Conservation (phyloP, 2,888 invertebrate genomes). For the Zootermopsis nevadensis region DNA sequence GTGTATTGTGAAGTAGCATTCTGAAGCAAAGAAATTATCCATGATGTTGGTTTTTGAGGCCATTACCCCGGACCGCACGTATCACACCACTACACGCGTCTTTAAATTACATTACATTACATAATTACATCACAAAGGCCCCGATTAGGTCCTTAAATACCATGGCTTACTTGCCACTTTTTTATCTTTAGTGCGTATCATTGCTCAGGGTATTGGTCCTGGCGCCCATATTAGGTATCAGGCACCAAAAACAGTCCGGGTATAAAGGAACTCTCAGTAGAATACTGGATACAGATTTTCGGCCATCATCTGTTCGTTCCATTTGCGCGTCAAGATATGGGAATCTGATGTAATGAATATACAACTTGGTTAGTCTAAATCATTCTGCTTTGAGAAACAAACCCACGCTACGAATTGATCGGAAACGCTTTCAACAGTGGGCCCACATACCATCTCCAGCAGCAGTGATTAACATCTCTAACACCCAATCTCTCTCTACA, state of each 20-base stretch:
- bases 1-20: neutral
- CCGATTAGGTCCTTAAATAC: constrained; percentile 11
- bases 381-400: no score
- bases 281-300: no score
- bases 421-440: no score
- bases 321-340: neutral
- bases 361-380: no score
- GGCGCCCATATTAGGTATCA: neutral
- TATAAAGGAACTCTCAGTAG: no score
- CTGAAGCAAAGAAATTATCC: neutral
- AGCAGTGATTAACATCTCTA: no score
- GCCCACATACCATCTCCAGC: no score
- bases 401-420: no score
- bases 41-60: neutral
- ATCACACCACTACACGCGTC: neutral
- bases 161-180: neutral
- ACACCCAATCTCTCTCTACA: no score
- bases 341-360: no score
- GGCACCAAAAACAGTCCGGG: neutral
- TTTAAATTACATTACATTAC: constrained; percentile 7
- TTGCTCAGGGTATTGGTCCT: neutral
- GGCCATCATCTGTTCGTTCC: no score
- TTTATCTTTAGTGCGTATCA: neutral
- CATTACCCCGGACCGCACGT: neutral
- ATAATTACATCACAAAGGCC: constrained; percentile 7